Conservation (phyloP, 2,888 invertebrate species). For the Helleia helle region DNA sequence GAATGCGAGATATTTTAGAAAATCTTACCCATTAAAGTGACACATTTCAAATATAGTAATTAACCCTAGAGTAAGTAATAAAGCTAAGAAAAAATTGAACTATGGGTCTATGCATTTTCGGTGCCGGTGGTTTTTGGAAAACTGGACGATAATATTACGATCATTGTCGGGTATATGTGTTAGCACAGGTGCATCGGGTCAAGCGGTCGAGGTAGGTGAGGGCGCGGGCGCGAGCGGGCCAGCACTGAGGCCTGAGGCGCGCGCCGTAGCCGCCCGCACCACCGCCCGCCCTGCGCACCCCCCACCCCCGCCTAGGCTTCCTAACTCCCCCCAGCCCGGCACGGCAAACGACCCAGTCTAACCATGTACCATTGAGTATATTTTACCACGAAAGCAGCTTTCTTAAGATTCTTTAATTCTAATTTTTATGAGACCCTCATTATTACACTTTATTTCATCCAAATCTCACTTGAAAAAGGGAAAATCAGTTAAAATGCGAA, state of each 20-base stretch:
- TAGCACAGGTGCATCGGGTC: constrained; percentile 48
- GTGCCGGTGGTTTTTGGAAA: not conserved
- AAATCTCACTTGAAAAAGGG: no score
- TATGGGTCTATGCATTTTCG: constrained; percentile 5
- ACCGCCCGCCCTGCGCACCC: constrained; percentile 24
- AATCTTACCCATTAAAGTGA: no score
- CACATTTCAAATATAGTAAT: constrained; percentile 15
- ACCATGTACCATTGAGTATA: constrained; percentile 4
- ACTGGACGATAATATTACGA: constrained; percentile 11
- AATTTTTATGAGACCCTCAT: no score
- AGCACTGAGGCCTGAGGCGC: constrained; percentile 68
- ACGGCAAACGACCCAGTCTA: not conserved
- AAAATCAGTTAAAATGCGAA: not conserved
- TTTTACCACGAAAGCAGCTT: not conserved
- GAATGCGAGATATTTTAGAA: not conserved
- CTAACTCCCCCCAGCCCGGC: constrained; percentile 12
- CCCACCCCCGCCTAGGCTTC: constrained; percentile 36
- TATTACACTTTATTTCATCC: no score
- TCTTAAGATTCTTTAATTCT: no score
- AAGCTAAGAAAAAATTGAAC: no score
- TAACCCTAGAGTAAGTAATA: no score
- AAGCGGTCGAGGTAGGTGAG: constrained; percentile 54
- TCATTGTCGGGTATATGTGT: constrained; percentile 21
- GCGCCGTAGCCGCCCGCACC: constrained; percentile 33
- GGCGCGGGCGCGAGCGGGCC: constrained; percentile 67